These are phyloP conservation scores for Esox masquinongy DNA, from an alignment of 2,797 vertebrate genomes.

Conservation along the genomic window DNA sequence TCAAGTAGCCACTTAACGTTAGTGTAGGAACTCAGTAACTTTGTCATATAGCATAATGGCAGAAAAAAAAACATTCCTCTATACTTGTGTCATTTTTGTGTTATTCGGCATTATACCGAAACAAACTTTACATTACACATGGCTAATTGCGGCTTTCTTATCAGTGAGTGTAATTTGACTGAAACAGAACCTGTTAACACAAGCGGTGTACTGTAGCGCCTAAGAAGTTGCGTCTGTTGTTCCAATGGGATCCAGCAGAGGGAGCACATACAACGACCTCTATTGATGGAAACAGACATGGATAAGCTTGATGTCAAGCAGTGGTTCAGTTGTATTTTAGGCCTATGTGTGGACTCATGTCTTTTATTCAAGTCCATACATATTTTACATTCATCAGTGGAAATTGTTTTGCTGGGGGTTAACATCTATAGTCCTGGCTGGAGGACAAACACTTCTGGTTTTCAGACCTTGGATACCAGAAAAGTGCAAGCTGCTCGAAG, in stretches of 20 bases:
- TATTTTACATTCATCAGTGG: not conserved
- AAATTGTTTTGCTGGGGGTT: not conserved
- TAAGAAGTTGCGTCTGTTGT: conserved; percentile 30
- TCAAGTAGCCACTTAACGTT: too few species aligned
- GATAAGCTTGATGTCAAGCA: conserved; percentile 22
- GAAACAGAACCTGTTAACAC: not conserved
- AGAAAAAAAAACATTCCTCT: not conserved
- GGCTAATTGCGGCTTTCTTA: not conserved
- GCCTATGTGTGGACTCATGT: not conserved
- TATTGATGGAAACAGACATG: conserved; percentile 48
- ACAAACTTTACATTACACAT: not conserved
- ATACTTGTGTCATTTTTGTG: not conserved
- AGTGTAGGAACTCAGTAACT: not conserved
- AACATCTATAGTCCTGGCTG: too few species aligned
- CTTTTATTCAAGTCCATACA: not conserved
- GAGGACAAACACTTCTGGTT: too few species aligned
- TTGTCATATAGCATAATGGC: not conserved
- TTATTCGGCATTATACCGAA: not conserved
- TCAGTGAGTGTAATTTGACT: not conserved
- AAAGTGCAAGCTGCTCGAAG: too few species aligned
- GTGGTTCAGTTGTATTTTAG: conserved; percentile 25
- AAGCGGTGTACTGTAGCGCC: conserved; percentile 12
- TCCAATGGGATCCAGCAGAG: conserved; percentile 52
- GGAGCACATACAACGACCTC: conserved; percentile 55
- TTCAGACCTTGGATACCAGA: too few species aligned